Percentiles rank a stretch among this genome's conserved stretches.
Conservation (phyloP, 1,140 invertebrate genomes). For the Agraylea sexmaculata region DNA sequence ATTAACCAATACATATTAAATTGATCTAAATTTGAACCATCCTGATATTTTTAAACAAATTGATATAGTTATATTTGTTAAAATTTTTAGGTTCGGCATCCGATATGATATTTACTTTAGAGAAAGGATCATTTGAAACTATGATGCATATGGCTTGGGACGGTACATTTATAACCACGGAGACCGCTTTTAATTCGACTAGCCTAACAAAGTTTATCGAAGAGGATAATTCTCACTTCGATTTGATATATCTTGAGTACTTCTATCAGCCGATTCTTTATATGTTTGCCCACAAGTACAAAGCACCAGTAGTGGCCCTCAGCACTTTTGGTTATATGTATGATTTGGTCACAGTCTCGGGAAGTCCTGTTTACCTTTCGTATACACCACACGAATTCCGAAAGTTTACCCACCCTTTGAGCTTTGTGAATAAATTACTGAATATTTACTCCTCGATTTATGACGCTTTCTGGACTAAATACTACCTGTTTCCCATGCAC, state of each 20-base stretch:
- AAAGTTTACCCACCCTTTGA: conserved; percentile 26
- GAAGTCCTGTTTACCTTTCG: conserved; percentile 38
- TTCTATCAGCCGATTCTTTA: conserved; percentile 42
- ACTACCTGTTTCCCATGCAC: conserved; percentile 27
- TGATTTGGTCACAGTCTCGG: conserved; percentile 38
- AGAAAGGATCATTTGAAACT: conserved; percentile 26
- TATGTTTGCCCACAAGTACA: conserved; percentile 40
- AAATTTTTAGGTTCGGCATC: conserved; percentile 24
- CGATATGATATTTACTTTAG: conserved; percentile 26
- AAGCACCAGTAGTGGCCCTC: conserved; percentile 38
- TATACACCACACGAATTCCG: conserved; percentile 35
- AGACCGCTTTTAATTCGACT: conserved; percentile 34
- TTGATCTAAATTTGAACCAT: background rate
- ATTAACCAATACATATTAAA: background rate
- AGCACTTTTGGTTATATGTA: conserved; percentile 42
- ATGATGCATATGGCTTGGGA: conserved; percentile 30
- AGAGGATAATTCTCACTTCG: conserved; percentile 32
- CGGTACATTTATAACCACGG: conserved; percentile 32
- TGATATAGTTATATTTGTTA: background rate
- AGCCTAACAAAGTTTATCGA: conserved; percentile 32
- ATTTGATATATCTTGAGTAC: conserved; percentile 40
- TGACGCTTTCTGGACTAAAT: conserved; percentile 29
- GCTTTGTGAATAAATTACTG: conserved; percentile 27
- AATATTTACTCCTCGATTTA: conserved; percentile 28
- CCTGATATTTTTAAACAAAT: background rate